Conservation (phyloP, 2,113 vertebrate genomes). For the Hylia prasina region DNA sequence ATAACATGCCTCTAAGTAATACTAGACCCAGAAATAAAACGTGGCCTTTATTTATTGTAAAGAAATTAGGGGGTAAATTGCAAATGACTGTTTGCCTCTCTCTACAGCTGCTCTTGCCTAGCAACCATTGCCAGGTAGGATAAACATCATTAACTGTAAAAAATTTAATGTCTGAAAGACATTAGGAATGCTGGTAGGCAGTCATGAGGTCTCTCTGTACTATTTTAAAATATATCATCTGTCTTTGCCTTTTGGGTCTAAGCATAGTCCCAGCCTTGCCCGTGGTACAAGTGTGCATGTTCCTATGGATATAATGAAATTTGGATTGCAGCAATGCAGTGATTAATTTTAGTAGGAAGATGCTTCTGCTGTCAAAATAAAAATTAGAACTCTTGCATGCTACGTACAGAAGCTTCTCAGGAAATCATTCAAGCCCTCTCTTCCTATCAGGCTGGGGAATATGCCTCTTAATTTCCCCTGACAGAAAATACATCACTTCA, state of each 20-base stretch:
- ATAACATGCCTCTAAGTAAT: not conserved
- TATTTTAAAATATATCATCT: not conserved
- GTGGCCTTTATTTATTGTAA: constrained; percentile 6
- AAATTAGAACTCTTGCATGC: not conserved
- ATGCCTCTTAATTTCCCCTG: constrained; percentile 43
- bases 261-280: not conserved
- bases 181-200: not conserved
- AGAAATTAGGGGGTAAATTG: constrained; percentile 32
- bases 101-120: not conserved
- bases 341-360: not conserved
- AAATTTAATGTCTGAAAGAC: not conserved
- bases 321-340: not conserved
- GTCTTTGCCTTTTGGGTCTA: not conserved
- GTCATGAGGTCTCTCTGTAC: not conserved
- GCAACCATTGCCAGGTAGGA: constrained; percentile 6
- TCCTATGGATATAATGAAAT: not conserved
- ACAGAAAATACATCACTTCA: constrained; percentile 46
- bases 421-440: not conserved
- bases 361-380: constrained; percentile 1
- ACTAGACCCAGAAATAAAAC: not conserved
- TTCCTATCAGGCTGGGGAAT: not conserved
- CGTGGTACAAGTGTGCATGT: rapidly evolving
- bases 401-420: not conserved
- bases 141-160: constrained; percentile 18
- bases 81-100: constrained; percentile 37